Percentiles rank a stretch among this genome's conserved stretches.
These are phyloP conservation scores for Lagria hirta DNA, from an alignment of 2,888 invertebrate species.

Conservation along the genomic window DNA sequence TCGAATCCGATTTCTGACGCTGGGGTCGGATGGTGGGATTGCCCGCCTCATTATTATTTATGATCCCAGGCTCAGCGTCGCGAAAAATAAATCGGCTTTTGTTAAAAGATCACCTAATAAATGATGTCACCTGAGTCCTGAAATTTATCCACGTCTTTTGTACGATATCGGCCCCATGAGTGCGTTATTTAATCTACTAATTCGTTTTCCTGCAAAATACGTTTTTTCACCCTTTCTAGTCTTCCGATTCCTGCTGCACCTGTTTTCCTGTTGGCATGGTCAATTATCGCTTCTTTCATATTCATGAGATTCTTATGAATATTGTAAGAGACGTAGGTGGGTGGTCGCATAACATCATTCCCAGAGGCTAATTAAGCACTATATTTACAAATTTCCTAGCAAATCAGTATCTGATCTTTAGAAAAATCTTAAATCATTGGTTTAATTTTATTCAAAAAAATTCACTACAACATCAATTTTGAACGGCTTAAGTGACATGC, in stretches of 20 bases:
- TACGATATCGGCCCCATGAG: slow-evolving; percentile 16
- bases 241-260: slow-evolving; percentile 7
- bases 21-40: too few relatives aligned
- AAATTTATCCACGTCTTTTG: slow-evolving; percentile 18
- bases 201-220: slow-evolving; percentile 9
- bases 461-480: too few relatives aligned
- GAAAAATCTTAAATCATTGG: too few relatives aligned
- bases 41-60: too few relatives aligned
- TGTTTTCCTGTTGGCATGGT: slow-evolving; percentile 2
- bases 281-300: slow-evolving; percentile 13
- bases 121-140: slow-evolving; percentile 20
- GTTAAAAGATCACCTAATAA: slow-evolving; percentile 23
- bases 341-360: slow-evolving; percentile 13
- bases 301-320: slow-evolving; percentile 10
- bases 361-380: too few relatives aligned
- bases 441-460: too few relatives aligned
- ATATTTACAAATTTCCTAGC: too few relatives aligned
- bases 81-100: slow-evolving; percentile 18
- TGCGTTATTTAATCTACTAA: slow-evolving; percentile 23
- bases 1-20: too few relatives aligned
- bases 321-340: slow-evolving; percentile 14
- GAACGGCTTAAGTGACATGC: too few relatives aligned
- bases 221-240: slow-evolving; percentile 4
- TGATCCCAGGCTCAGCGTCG: too few relatives aligned
- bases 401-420: too few relatives aligned